phyloP scores from a whole-genome alignment of 2,797 vertebrate species.

The Streptopelia turtur region DNA sequence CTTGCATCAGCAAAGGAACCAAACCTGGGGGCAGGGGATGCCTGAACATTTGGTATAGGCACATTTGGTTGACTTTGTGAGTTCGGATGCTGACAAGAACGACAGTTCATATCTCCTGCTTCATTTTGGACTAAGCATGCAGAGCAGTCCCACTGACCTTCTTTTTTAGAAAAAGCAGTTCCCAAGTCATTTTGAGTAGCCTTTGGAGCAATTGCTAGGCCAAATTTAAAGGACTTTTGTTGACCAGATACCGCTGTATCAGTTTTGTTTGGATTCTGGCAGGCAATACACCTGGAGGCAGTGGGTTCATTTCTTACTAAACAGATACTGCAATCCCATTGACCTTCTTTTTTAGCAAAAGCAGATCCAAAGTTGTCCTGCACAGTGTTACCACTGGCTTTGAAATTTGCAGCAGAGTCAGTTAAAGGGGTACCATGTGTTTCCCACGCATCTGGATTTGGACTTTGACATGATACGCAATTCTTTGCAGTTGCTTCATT shows the following conservation, averaged over 20 bases:
- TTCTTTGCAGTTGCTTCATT: constrained; percentile 79
- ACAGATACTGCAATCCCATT: constrained; percentile 88
- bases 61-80: constrained; percentile 64
- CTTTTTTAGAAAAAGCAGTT: constrained; percentile 81
- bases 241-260: constrained; percentile 36
- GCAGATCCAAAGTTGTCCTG: constrained; percentile 74
- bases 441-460: constrained; percentile 67
- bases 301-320: constrained; percentile 79
- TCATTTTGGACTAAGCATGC: constrained; percentile 83
- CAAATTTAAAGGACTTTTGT: constrained; percentile 65
- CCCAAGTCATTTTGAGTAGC: constrained; percentile 72
- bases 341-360: constrained; percentile 84
- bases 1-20: constrained; percentile 37
- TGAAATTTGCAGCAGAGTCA: constrained; percentile 48
- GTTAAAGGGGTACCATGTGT: background rate
- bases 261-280: constrained; percentile 62
- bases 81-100: constrained; percentile 82
- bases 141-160: constrained; percentile 87
- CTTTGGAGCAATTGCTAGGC: constrained; percentile 50
- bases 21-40: constrained; percentile 46
- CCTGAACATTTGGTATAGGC: background rate
- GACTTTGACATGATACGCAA: constrained; percentile 84
- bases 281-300: constrained; percentile 69
- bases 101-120: constrained; percentile 79
- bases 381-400: constrained; percentile 13